Percentiles rank a stretch among this genome's conserved stretches.
Conservation (phyloP, 2,888 invertebrate genomes). For the Esperia sulphurella region DNA sequence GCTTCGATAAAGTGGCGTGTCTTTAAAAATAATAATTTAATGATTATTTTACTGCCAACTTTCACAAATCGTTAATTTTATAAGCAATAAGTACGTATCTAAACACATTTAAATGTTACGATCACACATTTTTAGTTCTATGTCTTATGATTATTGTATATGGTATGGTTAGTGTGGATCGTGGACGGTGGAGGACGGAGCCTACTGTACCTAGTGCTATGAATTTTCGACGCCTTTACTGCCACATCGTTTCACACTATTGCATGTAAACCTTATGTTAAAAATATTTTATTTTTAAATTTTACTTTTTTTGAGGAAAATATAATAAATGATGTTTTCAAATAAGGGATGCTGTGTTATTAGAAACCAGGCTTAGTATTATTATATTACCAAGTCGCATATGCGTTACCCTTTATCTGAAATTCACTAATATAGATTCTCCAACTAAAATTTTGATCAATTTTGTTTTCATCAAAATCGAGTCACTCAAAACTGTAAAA, state of each 20-base stretch:
- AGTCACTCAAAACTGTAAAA: too few relatives aligned
- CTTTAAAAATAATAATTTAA: conserved; percentile 45
- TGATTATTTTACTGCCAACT: conserved; percentile 68
- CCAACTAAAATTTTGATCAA: too few relatives aligned
- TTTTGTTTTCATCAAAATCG: too few relatives aligned
- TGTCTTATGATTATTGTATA: conserved; percentile 53
- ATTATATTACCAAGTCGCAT: too few relatives aligned
- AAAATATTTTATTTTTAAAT: conserved; percentile 77
- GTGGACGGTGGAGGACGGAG: conserved; percentile 20
- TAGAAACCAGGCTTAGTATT: too few relatives aligned
- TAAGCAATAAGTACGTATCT: conserved; percentile 50
- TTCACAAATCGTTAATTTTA: conserved; percentile 67
- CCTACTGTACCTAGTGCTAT: neutral
- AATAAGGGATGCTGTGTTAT: conserved; percentile 43
- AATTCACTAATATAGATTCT: too few relatives aligned
- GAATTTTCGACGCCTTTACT: conserved; percentile 17
- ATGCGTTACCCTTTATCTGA: too few relatives aligned
- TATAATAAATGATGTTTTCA: conserved; percentile 79
- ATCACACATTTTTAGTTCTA: conserved; percentile 68
- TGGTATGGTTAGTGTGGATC: conserved; percentile 36
- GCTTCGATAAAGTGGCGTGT: conserved; percentile 64
- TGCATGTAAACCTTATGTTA: conserved; percentile 71
- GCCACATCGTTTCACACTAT: conserved; percentile 50
- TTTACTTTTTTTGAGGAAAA: conserved; percentile 77
- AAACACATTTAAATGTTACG: conserved; percentile 54